phyloP scores from a whole-genome alignment of 2,113 vertebrate genomes.

The Verasper variegatus region DNA sequence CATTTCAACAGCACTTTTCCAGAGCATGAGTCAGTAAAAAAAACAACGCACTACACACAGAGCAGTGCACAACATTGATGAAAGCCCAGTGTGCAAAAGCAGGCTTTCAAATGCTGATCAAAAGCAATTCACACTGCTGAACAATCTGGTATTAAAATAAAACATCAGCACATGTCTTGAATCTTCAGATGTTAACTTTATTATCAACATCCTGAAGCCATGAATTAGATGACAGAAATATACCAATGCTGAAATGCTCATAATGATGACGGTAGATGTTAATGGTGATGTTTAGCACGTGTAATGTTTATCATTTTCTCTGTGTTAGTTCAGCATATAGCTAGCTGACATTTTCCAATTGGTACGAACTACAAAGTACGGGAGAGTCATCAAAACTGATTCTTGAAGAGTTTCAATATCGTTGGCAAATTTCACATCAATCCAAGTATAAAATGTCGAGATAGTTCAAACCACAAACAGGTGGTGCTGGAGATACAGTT shows the following conservation, averaged over 20 bases:
- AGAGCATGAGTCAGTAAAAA: slow-evolving; percentile 18
- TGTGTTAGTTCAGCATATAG: background rate
- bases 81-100: too few species aligned
- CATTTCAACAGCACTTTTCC: slow-evolving; percentile 11
- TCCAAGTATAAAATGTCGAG: background rate
- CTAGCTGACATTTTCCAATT: background rate
- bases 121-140: too few species aligned
- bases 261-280: background rate
- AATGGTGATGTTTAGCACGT: background rate
- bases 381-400: too few species aligned
- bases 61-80: slow-evolving; percentile 1
- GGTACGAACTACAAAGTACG: too few species aligned
- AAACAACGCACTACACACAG: background rate
- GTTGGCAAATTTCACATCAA: too few species aligned
- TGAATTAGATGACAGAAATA: too few species aligned
- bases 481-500: background rate
- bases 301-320: background rate
- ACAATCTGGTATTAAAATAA: too few species aligned
- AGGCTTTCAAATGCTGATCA: too few species aligned
- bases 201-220: too few species aligned
- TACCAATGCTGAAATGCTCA: background rate
- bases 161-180: too few species aligned
- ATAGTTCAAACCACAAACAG: background rate
- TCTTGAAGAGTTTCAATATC: too few species aligned
- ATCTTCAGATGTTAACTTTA: background rate